Evolutionary conservation across 2,888 invertebrate species (phyloP).

Genomic region (Lottia gigantea): DNA sequence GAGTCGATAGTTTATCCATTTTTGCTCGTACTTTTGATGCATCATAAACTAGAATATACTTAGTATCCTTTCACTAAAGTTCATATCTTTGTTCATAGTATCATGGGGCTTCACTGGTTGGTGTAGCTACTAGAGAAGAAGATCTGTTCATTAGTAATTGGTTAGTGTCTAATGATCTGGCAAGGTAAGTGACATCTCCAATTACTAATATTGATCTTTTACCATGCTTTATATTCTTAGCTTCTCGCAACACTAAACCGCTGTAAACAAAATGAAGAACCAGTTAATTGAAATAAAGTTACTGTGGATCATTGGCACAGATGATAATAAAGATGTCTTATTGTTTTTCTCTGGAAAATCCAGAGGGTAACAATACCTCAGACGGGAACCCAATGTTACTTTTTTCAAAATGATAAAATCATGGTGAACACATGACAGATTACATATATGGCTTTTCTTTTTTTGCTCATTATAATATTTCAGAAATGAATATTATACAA

Average conservation of each 20-base stretch:
- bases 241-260: not conserved
- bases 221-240: too few species aligned
- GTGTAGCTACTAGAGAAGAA: constrained; percentile 30
- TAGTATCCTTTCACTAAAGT: constrained; percentile 5
- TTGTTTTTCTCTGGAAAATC: too few species aligned
- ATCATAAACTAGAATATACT: too few species aligned
- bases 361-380: too few species aligned
- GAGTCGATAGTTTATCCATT: too few species aligned
- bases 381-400: too few species aligned
- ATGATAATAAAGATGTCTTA: too few species aligned
- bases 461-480: not conserved
- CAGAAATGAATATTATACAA: constrained; percentile 85
- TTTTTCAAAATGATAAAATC: too few species aligned
- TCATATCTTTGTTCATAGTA: constrained; percentile 28
- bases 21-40: too few species aligned
- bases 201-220: not conserved
- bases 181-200: constrained; percentile 1
- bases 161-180: constrained; percentile 33
- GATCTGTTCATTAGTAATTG: constrained; percentile 37
- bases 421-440: not conserved
- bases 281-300: too few species aligned
- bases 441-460: not conserved
- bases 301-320: too few species aligned
- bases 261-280: too few species aligned
- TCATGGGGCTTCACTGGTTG: constrained; percentile 34